phyloP scores from a whole-genome alignment of 2,888 invertebrate species.

The Drosophila acutilabella region DNA sequence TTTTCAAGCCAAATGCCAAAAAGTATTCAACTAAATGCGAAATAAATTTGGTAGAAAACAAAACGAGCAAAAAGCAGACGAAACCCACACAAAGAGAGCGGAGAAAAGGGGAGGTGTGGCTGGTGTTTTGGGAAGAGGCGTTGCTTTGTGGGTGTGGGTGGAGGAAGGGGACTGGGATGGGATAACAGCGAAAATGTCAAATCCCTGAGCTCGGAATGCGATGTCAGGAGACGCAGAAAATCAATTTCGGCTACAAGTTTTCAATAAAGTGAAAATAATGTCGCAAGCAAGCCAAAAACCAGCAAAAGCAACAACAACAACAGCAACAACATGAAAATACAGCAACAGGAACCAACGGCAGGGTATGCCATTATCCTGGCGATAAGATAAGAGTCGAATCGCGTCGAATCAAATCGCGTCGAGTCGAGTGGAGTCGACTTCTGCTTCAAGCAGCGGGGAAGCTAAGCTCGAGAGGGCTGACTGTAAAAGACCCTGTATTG shows the following conservation, averaged over 20 bases:
- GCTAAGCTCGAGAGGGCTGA: too few relatives aligned
- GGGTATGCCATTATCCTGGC: slow-evolving; percentile 64
- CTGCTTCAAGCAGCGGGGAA: slow-evolving; percentile 25
- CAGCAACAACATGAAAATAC: slow-evolving; percentile 14
- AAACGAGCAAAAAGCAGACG: slow-evolving; percentile 47
- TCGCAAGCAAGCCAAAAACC: slow-evolving; percentile 55
- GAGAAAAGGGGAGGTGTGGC: background rate
- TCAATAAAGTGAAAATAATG: slow-evolving; percentile 81
- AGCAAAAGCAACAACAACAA: slow-evolving; percentile 28
- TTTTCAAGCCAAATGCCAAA: slow-evolving; percentile 68
- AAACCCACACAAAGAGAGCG: background rate
- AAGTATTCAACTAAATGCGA: slow-evolving; percentile 78
- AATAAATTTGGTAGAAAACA: slow-evolving; percentile 75
- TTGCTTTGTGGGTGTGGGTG: background rate
- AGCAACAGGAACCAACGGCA: slow-evolving; percentile 28
- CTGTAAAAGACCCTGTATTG: too few relatives aligned
- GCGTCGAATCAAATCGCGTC: slow-evolving; percentile 33
- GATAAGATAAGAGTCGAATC: slow-evolving; percentile 47
- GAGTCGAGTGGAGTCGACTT: slow-evolving; percentile 35
- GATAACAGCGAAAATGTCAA: slow-evolving; percentile 68
- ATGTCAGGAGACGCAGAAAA: slow-evolving; percentile 72
- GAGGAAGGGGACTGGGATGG: slow-evolving; percentile 24
- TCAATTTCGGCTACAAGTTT: slow-evolving; percentile 79
- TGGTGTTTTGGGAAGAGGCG: too few relatives aligned
- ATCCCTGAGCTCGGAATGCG: slow-evolving; percentile 70